phyloP scores from a whole-genome alignment of 2,888 invertebrate species.

The Perizoma affinitatum region DNA sequence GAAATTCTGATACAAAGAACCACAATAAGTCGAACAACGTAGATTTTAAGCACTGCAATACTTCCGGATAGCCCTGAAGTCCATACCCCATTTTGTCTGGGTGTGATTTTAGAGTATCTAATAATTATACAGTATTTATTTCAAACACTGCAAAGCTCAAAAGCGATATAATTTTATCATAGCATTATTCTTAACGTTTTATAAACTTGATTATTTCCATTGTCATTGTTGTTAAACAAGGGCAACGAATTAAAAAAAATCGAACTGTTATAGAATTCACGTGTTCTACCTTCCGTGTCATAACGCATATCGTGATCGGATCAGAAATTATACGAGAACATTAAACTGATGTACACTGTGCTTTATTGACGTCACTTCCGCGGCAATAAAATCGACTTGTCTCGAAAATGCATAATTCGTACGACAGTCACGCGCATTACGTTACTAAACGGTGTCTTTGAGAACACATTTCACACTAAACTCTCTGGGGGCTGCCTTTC shows the following conservation, averaged over 20 bases:
- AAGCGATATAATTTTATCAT: no score
- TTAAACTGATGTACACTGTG: slow-evolving; percentile 78
- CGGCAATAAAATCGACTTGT: slow-evolving; percentile 80
- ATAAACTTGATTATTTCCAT: no score
- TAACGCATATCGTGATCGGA: slow-evolving; percentile 68
- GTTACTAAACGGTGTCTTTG: slow-evolving; percentile 82
- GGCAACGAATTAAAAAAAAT: slow-evolving; percentile 33
- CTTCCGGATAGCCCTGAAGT: no score
- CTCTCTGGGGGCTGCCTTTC: slow-evolving; percentile 68
- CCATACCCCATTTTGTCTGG: no score
- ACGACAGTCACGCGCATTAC: slow-evolving; percentile 80
- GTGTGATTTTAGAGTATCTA: no score
- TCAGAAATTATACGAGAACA: slow-evolving; percentile 78
- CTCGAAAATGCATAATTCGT: slow-evolving; percentile 82
- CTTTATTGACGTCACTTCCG: slow-evolving; percentile 83
- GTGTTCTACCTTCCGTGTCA: slow-evolving; percentile 61
- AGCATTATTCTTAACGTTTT: no score
- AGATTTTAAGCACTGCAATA: no score
- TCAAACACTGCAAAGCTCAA: no score
- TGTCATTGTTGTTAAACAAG: neutral
- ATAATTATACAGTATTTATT: no score
- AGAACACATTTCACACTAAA: slow-evolving; percentile 83
- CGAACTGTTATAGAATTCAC: slow-evolving; percentile 35
- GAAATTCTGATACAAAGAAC: no score
- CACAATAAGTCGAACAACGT: no score